Conservation (phyloP, 2,888 invertebrate genomes). For the Nymphalis polychloros region DNA sequence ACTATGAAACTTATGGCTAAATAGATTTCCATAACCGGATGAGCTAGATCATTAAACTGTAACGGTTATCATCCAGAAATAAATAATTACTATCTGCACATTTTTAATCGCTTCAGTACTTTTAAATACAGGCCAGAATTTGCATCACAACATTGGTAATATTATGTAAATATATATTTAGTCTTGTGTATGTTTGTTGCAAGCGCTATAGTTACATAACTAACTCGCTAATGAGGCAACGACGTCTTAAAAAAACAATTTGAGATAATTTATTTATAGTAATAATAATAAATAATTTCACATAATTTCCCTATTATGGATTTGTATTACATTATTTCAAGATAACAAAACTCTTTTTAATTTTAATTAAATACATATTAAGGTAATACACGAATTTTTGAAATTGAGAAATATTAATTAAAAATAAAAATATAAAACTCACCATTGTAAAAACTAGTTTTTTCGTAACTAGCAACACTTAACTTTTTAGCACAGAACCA, state of each 20-base stretch:
- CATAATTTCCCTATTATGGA: too few species aligned
- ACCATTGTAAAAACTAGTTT: constrained; percentile 22
- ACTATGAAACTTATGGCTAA: too few species aligned
- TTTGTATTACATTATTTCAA: too few species aligned
- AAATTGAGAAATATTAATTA: not conserved
- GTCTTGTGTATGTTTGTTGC: constrained; percentile 3
- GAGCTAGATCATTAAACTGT: too few species aligned
- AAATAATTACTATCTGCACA: too few species aligned
- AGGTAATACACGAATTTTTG: not conserved
- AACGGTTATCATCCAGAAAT: too few species aligned
- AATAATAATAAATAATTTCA: not conserved
- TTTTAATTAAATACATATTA: not conserved
- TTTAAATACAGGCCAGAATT: not conserved
- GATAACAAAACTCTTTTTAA: too few species aligned
- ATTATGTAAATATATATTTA: constrained; percentile 1
- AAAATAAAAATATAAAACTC: constrained; percentile 8
- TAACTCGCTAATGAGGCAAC: constrained; percentile 4
- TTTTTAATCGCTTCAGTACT: too few species aligned
- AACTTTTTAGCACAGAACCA: constrained; percentile 24
- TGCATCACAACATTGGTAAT: not conserved
- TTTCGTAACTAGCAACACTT: constrained; percentile 30
- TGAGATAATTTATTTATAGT: not conserved
- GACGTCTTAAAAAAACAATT: not conserved
- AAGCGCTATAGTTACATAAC: not conserved
- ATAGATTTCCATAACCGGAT: too few species aligned